These are phyloP conservation scores for Siniperca obscura DNA, from an alignment of 2,797 vertebrate genomes.

Conservation along the genomic window DNA sequence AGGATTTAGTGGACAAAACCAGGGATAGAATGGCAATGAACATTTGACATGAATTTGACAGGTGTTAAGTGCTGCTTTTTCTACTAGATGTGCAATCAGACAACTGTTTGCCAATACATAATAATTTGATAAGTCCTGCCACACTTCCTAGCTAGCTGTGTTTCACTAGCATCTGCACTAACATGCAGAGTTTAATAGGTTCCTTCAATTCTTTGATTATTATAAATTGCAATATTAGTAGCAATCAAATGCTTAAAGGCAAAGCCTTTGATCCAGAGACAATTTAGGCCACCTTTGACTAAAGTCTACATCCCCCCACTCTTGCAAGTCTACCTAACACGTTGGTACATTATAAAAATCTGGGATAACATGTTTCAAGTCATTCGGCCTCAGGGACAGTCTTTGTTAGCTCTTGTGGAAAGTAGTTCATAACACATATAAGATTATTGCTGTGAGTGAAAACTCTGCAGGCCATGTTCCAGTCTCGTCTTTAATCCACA, in stretches of 20 bases:
- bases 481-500: conserved; percentile 40
- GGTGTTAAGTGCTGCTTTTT: background rate
- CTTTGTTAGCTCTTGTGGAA: conserved; percentile 48
- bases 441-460: conserved; percentile 44
- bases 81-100: background rate
- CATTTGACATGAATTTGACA: background rate
- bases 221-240: background rate
- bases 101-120: background rate
- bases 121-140: too few relatives aligned
- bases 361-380: conserved; percentile 42
- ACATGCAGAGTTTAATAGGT: background rate
- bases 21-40: background rate
- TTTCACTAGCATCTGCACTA: background rate
- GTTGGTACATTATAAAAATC: conserved; percentile 26
- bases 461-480: conserved; percentile 43
- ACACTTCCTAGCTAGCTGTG: background rate
- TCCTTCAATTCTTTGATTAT: background rate
- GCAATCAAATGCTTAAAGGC: background rate
- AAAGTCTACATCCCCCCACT: background rate
- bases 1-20: background rate
- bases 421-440: conserved; percentile 45
- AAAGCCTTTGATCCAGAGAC: conserved; percentile 10
- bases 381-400: conserved; percentile 21
- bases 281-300: background rate
- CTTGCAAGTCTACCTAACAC: conserved; percentile 6